Evolutionary conservation across 2,888 invertebrate genomes (phyloP).

Genomic region (Leucozona laternaria): DNA sequence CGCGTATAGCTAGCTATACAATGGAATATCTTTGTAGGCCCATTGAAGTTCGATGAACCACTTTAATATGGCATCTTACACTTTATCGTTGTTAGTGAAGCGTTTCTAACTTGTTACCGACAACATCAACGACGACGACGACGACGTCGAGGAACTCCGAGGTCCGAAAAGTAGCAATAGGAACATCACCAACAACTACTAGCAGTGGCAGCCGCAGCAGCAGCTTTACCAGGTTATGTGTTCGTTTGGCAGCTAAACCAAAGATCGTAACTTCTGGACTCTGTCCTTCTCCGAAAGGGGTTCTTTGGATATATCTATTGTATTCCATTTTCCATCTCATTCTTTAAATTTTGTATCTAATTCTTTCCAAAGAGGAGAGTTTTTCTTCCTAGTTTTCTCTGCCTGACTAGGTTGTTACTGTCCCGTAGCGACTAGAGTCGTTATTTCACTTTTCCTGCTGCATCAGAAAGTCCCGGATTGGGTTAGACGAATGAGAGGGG

Average conservation of each 20-base stretch:
- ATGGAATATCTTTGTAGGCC: constrained; percentile 52
- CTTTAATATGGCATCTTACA: constrained; percentile 68
- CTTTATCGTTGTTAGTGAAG: constrained; percentile 70
- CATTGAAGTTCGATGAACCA: constrained; percentile 70
- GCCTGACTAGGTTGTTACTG: constrained; percentile 63
- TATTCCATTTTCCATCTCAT: constrained; percentile 53
- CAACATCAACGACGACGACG: constrained; percentile 12
- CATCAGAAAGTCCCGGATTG: constrained; percentile 30
- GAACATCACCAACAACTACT: constrained; percentile 19
- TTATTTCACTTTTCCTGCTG: constrained; percentile 80
- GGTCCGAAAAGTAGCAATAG: constrained; percentile 36
- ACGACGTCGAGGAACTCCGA: neutral
- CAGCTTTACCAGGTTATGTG: constrained; percentile 50
- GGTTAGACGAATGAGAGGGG: neutral
- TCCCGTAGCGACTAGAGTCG: constrained; percentile 49
- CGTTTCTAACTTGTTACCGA: constrained; percentile 39
- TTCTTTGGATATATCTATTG: constrained; percentile 57
- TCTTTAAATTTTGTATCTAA: constrained; percentile 22
- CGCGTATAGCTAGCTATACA: neutral
- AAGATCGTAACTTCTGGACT: constrained; percentile 62
- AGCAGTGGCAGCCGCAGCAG: constrained; percentile 22
- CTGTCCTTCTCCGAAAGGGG: constrained; percentile 35
- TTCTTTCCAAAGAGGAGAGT: constrained; percentile 24
- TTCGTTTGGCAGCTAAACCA: constrained; percentile 29
- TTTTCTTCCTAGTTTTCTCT: constrained; percentile 55